phyloP scores from a whole-genome alignment of 2,888 invertebrate species.

The Dolomedes plantarius region DNA sequence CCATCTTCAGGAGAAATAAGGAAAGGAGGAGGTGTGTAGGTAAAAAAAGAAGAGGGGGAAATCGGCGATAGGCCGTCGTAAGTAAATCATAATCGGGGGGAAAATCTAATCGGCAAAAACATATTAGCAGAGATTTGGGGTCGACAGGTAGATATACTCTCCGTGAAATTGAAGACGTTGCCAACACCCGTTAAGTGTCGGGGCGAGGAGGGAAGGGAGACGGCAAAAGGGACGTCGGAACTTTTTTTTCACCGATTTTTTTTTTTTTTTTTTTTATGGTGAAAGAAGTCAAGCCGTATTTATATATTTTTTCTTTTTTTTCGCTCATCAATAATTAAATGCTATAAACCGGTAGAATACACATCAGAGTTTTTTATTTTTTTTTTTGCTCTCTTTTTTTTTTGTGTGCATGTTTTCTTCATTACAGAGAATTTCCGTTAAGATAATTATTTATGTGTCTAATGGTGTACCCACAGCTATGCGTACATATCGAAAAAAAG shows the following conservation, averaged over 20 bases:
- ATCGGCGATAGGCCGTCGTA: not conserved
- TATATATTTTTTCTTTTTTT: not conserved
- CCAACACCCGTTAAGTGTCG: not conserved
- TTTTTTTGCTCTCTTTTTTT: too few relatives aligned
- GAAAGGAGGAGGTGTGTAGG: not conserved
- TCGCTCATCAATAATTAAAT: not conserved
- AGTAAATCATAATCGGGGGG: slow-evolving; percentile 2
- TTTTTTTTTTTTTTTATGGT: not conserved
- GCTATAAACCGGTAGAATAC: too few relatives aligned
- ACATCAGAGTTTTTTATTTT: too few relatives aligned
- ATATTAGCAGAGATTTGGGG: not conserved
- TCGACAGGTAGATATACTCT: not conserved
- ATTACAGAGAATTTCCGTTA: too few relatives aligned
- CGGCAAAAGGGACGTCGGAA: not conserved
- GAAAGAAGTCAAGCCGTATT: not conserved
- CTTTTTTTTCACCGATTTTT: not conserved
- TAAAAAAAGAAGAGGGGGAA: not conserved
- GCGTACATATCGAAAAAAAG: too few relatives aligned
- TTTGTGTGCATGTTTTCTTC: too few relatives aligned
- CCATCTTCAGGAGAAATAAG: not conserved
- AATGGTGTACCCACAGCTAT: too few relatives aligned
- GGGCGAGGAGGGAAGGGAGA: not conserved
- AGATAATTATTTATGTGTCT: too few relatives aligned
- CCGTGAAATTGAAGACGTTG: not conserved
- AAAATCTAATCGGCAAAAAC: not conserved